A percentile compares a stretch with the other conserved stretches of the same genome.
These are phyloP conservation scores for Abrostola triplasia DNA, from an alignment of 2,888 invertebrate species.

Conservation along the genomic window DNA sequence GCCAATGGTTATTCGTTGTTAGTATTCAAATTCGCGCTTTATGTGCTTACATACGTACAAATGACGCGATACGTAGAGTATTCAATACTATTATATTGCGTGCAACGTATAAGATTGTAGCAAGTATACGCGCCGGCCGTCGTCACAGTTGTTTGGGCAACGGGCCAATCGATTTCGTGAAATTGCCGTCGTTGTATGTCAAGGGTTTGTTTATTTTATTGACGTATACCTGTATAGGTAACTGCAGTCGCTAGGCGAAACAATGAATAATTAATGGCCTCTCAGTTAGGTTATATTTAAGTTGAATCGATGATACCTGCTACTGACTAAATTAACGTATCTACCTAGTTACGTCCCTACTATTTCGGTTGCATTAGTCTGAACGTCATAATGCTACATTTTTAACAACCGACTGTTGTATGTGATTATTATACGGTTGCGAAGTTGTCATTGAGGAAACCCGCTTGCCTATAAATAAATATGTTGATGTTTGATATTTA, in stretches of 20 bases:
- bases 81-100: conserved; percentile 10
- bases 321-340: no score
- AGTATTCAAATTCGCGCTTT: conserved; percentile 23
- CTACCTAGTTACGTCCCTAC: no score
- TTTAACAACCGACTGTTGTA: no score
- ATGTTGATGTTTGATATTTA: conserved; percentile 1
- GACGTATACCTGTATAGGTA: conserved; percentile 7
- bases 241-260: conserved; percentile 9
- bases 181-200: conserved; percentile 54
- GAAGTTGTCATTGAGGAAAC: background rate
- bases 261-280: background rate
- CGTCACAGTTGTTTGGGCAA: conserved; percentile 60
- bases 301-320: no score
- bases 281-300: background rate
- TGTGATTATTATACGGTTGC: background rate
- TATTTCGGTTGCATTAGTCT: no score
- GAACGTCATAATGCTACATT: no score
- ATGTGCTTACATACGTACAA: conserved; percentile 17
- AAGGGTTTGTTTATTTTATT: conserved; percentile 61
- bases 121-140: conserved; percentile 19
- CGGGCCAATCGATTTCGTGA: conserved; percentile 72
- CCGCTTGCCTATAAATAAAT: background rate
- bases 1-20: conserved; percentile 23
- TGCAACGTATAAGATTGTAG: conserved; percentile 13
- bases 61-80: conserved; percentile 19